Base-by-base conservation (phyloP, 2,888 invertebrate species). In the Thecocarcelia acutangulata region DNA sequence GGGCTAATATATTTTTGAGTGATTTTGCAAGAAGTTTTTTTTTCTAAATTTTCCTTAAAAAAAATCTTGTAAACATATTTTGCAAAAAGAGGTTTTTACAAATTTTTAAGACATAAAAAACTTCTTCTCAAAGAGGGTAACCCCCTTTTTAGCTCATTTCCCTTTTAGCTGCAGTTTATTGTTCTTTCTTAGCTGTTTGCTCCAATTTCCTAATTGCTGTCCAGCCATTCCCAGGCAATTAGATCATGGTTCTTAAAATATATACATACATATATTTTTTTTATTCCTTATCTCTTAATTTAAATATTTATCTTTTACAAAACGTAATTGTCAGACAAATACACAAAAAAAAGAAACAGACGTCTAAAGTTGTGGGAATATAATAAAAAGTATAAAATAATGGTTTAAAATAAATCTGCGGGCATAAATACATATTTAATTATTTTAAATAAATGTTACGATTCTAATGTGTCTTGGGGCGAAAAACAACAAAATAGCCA, bases 161-260 rank as follows among this genome's bases (percentile, higher is more conserved):
- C 5, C 21, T 56, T 37, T 15, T 56, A 8, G 12, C 9, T 3
- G 19, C 8, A 54, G 24, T 73, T 54, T 37, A 21, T 46, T 19
- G 0, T 54, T 54, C 12, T 15, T 42, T 21, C 17, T 42, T 11
- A 17, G 42, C 48, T 44, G 5, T 8, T 40, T 59, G 56, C 11
- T 17, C 64, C 56, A 33, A 74, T 74, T 74, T 74, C 66, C 74
- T 64, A 56, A n/a, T n/a, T n/a, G n/a, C n/a, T n/a, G n/a, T n/a
- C n/a, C n/a, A n/a, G n/a, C n/a, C n/a, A n/a, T n/a, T n/a, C 24
- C 2, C 24, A 5, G 2, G 3, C 24, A 24, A 24, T 5, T 24
- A 3, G 5, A 2, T 24, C 5, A 3, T 48, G 12, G 44, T 56
- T 56, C 19, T 2, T 1, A 19, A 28, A 61, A 61, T 50, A n/a